phyloP scores from a whole-genome alignment of 2,113 vertebrate genomes.

The Thunnus maccoyii region DNA sequence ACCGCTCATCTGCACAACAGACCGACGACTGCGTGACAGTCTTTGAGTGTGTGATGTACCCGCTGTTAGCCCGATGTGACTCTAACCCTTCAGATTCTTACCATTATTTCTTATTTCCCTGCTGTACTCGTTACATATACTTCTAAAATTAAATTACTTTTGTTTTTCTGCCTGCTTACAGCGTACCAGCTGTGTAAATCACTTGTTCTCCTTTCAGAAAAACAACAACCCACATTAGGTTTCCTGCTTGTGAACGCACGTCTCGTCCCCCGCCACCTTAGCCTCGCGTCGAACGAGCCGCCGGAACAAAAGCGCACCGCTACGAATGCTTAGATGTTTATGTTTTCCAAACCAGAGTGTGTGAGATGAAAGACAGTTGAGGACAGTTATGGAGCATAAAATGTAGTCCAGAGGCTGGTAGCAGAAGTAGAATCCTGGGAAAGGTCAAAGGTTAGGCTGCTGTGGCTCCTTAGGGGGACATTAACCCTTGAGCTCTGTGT shows the following conservation, averaged over 20 bases:
- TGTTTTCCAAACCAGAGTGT: conserved; percentile 9
- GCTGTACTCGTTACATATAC: not conserved
- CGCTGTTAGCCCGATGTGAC: too few species aligned
- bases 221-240: too few species aligned
- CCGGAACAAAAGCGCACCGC: too few species aligned
- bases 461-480: conserved; percentile 34
- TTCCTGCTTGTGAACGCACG: too few species aligned
- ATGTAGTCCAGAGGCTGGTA: conserved; percentile 61
- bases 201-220: too few species aligned
- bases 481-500: conserved; percentile 57
- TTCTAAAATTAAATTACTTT: too few species aligned
- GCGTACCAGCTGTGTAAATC: too few species aligned
- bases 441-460: conserved; percentile 68
- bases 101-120: not conserved
- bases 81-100: too few species aligned
- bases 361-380: conserved; percentile 54
- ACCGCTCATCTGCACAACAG: conserved; percentile 5
- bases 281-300: too few species aligned
- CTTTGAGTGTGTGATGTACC: too few species aligned
- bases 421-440: conserved; percentile 63
- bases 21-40: not conserved
- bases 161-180: too few species aligned
- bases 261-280: too few species aligned
- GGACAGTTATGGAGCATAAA: conserved; percentile 56
- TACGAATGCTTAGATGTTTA: not conserved